These are phyloP conservation scores for Stenoptilia bipunctidactyla DNA, from an alignment of 2,888 invertebrate genomes.

Conservation along the genomic window DNA sequence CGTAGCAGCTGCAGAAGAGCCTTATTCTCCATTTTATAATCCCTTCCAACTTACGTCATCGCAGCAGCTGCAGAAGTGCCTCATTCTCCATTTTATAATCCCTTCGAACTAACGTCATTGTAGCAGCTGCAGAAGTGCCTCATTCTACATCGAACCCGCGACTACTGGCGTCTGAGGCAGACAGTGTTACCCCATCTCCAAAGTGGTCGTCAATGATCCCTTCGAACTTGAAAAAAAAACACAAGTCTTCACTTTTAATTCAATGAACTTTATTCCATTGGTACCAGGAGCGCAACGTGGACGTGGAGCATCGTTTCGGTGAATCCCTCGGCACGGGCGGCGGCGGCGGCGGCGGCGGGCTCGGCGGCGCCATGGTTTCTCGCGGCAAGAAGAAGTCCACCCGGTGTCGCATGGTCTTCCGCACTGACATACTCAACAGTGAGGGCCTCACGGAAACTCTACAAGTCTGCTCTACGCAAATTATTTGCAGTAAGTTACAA, in stretches of 20 bases:
- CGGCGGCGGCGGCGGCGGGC: slow-evolving; percentile 26
- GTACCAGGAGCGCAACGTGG: slow-evolving; percentile 87
- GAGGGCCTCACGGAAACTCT: slow-evolving; percentile 86
- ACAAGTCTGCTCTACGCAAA: slow-evolving; percentile 91
- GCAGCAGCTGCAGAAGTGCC: no score
- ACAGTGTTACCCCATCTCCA: no score
- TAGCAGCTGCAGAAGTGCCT: no score
- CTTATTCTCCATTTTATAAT: no score
- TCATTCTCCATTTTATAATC: no score
- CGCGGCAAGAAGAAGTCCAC: slow-evolving; percentile 95
- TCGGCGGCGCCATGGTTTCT: slow-evolving; percentile 42
- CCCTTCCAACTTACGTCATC: no score
- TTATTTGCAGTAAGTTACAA: slow-evolving; percentile 87
- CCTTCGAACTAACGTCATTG: no score
- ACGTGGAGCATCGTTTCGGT: slow-evolving; percentile 86
- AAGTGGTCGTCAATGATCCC: background rate
- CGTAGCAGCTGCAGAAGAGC: no score
- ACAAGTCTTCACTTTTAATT: no score
- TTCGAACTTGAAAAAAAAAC: background rate
- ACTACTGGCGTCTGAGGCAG: no score
- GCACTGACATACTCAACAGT: slow-evolving; percentile 83
- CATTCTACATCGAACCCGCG: background rate
- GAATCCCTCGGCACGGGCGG: slow-evolving; percentile 74
- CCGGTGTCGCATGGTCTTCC: slow-evolving; percentile 93
- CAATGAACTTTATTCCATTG: background rate